Conservation (phyloP, 2,888 invertebrate genomes). For the Folsomia manolachei region DNA sequence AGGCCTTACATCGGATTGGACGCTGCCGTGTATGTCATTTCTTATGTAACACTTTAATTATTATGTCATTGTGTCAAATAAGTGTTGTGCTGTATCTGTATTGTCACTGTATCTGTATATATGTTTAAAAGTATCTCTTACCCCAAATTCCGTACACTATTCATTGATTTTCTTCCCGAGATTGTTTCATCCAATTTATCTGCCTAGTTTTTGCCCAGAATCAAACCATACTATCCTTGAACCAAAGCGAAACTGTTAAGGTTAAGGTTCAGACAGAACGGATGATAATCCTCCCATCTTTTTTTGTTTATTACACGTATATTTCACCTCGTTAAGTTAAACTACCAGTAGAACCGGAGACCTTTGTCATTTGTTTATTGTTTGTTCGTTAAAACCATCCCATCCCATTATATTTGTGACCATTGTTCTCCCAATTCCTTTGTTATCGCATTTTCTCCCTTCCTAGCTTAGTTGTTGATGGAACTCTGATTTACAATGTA, state of each 20-base stretch:
- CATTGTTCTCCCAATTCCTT: no score
- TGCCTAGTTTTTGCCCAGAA: no score
- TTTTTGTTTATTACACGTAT: no score
- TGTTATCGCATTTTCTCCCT: no score
- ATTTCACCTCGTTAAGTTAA: no score
- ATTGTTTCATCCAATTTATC: no score
- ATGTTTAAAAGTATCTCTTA: neutral
- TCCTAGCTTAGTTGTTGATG: neutral
- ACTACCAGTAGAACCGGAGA: no score
- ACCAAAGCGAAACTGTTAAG: no score
- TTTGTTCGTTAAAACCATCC: neutral
- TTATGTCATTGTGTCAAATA: neutral
- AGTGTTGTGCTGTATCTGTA: neutral
- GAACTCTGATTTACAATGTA: neutral
- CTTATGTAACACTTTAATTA: neutral
- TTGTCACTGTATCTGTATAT: neutral
- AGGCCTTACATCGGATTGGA: conserved; percentile 39
- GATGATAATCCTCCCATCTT: no score
- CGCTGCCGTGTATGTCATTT: conserved; percentile 35
- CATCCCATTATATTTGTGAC: neutral
- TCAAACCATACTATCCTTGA: no score
- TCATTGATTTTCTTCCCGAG: no score
- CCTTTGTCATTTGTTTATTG: neutral
- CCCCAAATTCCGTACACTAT: neutral
- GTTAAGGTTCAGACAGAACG: no score